phyloP scores from a whole-genome alignment of 2,113 vertebrate genomes.

The Peromyscus californicus region DNA sequence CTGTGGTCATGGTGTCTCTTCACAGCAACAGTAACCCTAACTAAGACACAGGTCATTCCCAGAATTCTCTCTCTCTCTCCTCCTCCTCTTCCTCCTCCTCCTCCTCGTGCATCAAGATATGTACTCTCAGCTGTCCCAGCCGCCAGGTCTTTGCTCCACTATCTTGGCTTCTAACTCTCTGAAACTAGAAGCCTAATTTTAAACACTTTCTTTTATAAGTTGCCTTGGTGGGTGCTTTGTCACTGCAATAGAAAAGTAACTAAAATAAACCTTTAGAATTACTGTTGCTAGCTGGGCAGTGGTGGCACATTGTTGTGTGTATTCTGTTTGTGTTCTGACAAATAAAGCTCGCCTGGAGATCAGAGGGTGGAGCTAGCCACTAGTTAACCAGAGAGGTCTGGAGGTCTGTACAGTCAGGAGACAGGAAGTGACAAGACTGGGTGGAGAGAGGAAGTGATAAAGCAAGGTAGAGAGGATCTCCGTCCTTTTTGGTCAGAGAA shows the following conservation, averaged over 20 bases:
- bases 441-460: too few relatives aligned
- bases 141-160: neutral
- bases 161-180: neutral
- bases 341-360: too few relatives aligned
- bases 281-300: neutral
- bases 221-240: neutral
- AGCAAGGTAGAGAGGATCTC: too few relatives aligned
- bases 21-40: too few relatives aligned
- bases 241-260: neutral
- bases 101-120: neutral
- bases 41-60: neutral
- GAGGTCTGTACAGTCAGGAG: too few relatives aligned
- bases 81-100: neutral
- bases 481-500: too few relatives aligned
- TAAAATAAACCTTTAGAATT: neutral
- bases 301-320: too few relatives aligned
- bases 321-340: too few relatives aligned
- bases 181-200: neutral
- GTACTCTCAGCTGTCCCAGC: neutral
- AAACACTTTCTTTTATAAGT: neutral
- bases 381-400: too few relatives aligned
- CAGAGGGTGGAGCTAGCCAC: too few relatives aligned
- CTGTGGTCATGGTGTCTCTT: too few relatives aligned
- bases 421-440: too few relatives aligned
- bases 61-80: neutral